phyloP scores from a whole-genome alignment of 2,888 invertebrate genomes.

The Copidosoma aretas region DNA sequence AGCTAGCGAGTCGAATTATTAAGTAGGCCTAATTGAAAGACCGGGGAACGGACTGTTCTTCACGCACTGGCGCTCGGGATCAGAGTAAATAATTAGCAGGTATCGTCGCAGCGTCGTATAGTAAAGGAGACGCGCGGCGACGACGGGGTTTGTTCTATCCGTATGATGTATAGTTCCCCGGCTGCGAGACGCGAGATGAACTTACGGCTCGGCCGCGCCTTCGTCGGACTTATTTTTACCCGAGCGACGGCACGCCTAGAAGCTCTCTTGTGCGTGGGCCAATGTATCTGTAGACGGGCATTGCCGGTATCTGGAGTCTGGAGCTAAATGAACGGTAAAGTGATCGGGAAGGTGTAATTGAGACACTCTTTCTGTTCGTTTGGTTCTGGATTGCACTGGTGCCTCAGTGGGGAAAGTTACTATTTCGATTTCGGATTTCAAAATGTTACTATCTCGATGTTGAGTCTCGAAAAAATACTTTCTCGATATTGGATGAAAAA shows the following conservation, averaged over 20 bases:
- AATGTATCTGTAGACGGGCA: no score
- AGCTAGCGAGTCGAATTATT: slow-evolving; percentile 13
- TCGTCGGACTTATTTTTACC: slow-evolving; percentile 42
- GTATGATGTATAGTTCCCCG: slow-evolving; percentile 4
- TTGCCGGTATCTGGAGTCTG: no score
- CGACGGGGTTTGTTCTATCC: slow-evolving; percentile 1
- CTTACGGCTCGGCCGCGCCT: slow-evolving; percentile 43
- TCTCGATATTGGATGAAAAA: no score
- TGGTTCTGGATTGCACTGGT: no score
- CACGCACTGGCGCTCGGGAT: slow-evolving; percentile 4
- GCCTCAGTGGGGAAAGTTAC: no score
- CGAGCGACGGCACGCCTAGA: slow-evolving; percentile 40
- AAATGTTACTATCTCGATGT: no score
- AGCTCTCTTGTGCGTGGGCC: slow-evolving; percentile 3
- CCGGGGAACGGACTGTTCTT: neutral
- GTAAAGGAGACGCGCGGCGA: neutral
- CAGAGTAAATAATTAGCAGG: slow-evolving; percentile 30
- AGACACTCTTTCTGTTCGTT: no score
- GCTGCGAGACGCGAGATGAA: slow-evolving; percentile 39
- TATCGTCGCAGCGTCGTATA: slow-evolving; percentile 16
- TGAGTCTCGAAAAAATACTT: no score
- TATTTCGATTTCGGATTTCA: no score
- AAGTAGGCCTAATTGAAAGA: slow-evolving; percentile 19
- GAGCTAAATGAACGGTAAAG: no score
- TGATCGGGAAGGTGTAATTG: no score